These are phyloP conservation scores for Holothuria scabra DNA, from an alignment of 53 echinoderm and acorn worm species.

Conservation along the genomic window DNA sequence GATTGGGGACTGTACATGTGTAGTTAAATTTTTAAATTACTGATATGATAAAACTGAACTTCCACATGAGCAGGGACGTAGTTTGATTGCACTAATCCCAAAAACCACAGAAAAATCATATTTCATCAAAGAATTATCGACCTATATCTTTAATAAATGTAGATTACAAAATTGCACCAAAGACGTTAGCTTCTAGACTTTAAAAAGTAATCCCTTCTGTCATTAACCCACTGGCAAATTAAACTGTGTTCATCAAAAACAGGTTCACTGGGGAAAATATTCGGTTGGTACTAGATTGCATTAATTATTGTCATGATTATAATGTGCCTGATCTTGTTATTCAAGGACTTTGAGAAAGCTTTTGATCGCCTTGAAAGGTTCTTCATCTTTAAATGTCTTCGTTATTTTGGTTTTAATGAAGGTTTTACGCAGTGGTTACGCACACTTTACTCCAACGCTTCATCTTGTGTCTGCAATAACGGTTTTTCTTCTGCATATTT, in stretches of 20 bases:
- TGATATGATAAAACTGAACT: not conserved
- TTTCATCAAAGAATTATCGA: conserved; percentile 1
- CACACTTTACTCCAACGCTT: no score
- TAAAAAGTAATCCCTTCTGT: not conserved
- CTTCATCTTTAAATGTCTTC: no score
- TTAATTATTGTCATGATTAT: conserved; percentile 27
- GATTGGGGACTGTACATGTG: not conserved
- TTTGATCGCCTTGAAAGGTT: no score
- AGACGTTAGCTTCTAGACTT: not conserved
- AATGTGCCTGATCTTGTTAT: conserved; percentile 49
- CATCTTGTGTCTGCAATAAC: no score
- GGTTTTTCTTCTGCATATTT: no score
- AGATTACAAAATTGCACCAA: no score
- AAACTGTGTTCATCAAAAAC: conserved; percentile 45
- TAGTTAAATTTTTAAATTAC: not conserved
- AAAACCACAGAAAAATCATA: conserved; percentile 3
- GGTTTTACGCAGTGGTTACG: no score
- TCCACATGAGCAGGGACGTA: no score
- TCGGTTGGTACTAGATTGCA: conserved; percentile 50
- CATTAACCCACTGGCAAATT: not conserved
- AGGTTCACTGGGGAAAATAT: conserved; percentile 58
- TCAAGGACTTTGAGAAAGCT: no score
- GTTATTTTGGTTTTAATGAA: not conserved
- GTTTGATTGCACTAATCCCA: not conserved
- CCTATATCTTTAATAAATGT: no score